These are phyloP conservation scores for Hormaphis cornu DNA, from an alignment of 1,140 invertebrate genomes.

Conservation along the genomic window DNA sequence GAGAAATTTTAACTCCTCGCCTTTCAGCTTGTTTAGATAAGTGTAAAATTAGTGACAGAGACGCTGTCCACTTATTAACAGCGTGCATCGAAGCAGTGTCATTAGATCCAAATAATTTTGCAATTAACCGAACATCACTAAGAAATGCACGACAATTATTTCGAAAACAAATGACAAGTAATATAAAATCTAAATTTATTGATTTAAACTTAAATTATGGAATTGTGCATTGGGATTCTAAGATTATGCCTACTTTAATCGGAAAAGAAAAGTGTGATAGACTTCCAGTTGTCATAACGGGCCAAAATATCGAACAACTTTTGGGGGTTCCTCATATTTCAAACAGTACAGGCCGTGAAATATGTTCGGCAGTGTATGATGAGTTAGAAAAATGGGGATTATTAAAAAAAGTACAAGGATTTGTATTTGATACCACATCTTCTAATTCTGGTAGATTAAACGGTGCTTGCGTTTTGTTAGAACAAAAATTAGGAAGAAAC, in stretches of 20 bases:
- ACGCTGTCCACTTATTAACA: neutral
- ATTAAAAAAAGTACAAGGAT: conserved; percentile 7
- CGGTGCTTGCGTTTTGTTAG: conserved; percentile 36
- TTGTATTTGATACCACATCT: no score
- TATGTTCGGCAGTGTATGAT: neutral
- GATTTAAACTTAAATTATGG: neutral
- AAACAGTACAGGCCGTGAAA: neutral
- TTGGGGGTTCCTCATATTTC: neutral
- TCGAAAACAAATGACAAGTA: neutral
- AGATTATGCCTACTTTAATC: conserved; percentile 33
- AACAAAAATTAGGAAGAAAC: neutral
- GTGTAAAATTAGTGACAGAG: no score
- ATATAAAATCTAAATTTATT: neutral
- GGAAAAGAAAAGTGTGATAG: conserved; percentile 22
- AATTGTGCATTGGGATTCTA: conserved; percentile 36
- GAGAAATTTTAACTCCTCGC: neutral
- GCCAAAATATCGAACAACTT: neutral
- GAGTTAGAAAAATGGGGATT: conserved; percentile 6
- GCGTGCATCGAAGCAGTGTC: neutral
- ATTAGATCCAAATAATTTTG: neutral
- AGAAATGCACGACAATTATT: neutral
- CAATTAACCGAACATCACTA: neutral
- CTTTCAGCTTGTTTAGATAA: neutral
- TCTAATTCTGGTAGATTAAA: conserved; percentile 39
- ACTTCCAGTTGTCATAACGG: neutral